phyloP scores from a whole-genome alignment of 2,888 invertebrate species.

The Punctoribates punctum region DNA sequence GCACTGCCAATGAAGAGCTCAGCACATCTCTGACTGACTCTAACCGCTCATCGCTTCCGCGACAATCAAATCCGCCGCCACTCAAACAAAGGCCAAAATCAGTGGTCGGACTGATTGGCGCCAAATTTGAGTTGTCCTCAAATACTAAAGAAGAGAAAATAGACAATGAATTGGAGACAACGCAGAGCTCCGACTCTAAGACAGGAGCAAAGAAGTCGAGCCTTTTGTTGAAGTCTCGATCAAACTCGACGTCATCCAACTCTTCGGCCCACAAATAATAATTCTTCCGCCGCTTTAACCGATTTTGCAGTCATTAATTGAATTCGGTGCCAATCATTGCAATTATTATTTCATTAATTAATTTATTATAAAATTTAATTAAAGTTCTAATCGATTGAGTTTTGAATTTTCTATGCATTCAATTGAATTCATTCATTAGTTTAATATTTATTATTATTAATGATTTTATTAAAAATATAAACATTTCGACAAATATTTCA shows the following conservation, averaged over 20 bases:
- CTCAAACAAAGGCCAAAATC: slow-evolving; percentile 48
- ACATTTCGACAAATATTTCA: too few relatives aligned
- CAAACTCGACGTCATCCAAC: slow-evolving; percentile 11
- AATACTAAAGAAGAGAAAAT: slow-evolving; percentile 12
- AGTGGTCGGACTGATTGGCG: slow-evolving; percentile 46
- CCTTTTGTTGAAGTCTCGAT: neutral
- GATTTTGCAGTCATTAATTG: too few relatives aligned
- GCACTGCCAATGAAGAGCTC: slow-evolving; percentile 32
- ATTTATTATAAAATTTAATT: too few relatives aligned
- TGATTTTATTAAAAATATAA: too few relatives aligned
- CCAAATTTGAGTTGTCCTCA: slow-evolving; percentile 42
- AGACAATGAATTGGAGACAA: neutral
- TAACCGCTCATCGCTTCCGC: neutral
- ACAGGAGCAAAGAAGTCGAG: slow-evolving; percentile 9
- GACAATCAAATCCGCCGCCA: slow-evolving; percentile 45
- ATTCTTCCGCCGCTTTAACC: too few relatives aligned
- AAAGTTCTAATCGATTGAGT: too few relatives aligned
- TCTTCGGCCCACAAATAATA: slow-evolving; percentile 7
- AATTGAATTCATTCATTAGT: too few relatives aligned
- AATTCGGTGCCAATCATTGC: too few relatives aligned
- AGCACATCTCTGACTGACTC: slow-evolving; percentile 5
- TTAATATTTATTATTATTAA: too few relatives aligned
- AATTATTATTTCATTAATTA: too few relatives aligned
- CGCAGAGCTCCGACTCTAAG: neutral
- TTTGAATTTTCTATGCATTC: too few relatives aligned